Conservation (phyloP, 2,888 invertebrate genomes). For the Xanthia togata region DNA sequence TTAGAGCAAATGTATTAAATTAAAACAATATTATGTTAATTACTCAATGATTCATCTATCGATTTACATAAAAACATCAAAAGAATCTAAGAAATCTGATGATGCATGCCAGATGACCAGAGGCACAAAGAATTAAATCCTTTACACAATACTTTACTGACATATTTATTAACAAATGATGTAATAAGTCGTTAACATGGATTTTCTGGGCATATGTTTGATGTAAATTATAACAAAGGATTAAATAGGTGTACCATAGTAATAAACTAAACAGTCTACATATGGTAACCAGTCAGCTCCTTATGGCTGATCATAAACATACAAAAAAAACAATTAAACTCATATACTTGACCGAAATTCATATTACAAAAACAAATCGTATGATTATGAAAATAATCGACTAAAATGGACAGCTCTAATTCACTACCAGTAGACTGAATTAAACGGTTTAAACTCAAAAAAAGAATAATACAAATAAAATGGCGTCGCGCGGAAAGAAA, state of each 20-base stretch:
- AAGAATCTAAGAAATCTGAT: slow-evolving; percentile 43
- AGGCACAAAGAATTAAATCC: slow-evolving; percentile 16
- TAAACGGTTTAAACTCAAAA: not conserved
- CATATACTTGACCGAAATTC: slow-evolving; percentile 13
- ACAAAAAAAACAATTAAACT: slow-evolving; percentile 40
- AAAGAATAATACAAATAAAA: not conserved
- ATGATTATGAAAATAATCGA: slow-evolving; percentile 35
- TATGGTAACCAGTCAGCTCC: slow-evolving; percentile 59
- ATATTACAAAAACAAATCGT: slow-evolving; percentile 26
- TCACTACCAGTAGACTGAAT: not conserved
- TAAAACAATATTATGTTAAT: slow-evolving; percentile 43
- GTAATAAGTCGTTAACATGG: slow-evolving; percentile 63
- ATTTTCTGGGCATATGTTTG: slow-evolving; percentile 66
- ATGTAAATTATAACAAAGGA: slow-evolving; percentile 63
- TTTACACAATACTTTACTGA: slow-evolving; percentile 16
- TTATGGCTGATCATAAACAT: slow-evolving; percentile 52
- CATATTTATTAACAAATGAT: slow-evolving; percentile 46
- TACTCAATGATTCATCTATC: slow-evolving; percentile 29
- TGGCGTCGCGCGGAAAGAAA: not conserved
- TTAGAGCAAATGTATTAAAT: slow-evolving; percentile 18
- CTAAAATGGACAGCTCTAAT: slow-evolving; percentile 2
- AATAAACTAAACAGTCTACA: slow-evolving; percentile 60
- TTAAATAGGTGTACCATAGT: slow-evolving; percentile 50
- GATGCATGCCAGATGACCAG: slow-evolving; percentile 36
- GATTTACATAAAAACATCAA: slow-evolving; percentile 22